A percentile compares a stretch with the other conserved stretches of the same genome.
Conservation (phyloP, 1,140 invertebrate species). For the Reticulitermes speratus region DNA sequence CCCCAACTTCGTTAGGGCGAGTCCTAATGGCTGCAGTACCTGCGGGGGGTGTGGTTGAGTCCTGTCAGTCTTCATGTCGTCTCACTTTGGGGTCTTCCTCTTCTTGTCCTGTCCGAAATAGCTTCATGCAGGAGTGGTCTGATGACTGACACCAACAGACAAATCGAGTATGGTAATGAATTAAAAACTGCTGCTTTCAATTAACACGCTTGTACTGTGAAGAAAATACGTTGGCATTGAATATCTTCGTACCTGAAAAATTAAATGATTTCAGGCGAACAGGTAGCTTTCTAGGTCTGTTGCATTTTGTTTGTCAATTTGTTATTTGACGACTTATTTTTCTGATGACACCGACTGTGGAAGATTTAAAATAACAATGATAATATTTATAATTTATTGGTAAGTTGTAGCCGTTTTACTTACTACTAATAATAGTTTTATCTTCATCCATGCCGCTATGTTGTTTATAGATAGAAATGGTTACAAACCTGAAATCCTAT, state of each 20-base stretch:
- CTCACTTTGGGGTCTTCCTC: background rate
- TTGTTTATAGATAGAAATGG: no score
- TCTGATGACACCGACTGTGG: background rate
- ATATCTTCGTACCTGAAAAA: background rate
- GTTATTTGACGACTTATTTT: background rate
- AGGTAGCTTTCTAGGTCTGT: background rate
- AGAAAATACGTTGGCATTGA: background rate
- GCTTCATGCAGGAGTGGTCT: background rate
- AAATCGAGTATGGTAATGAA: background rate
- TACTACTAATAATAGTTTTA: no score
- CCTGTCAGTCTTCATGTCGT: background rate
- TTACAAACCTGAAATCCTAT: no score
- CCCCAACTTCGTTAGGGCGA: background rate
- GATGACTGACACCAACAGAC: background rate
- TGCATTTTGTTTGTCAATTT: background rate
- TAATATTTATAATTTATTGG: no score
- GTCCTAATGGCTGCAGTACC: slow-evolving; percentile 8
- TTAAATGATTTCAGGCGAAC: no score
- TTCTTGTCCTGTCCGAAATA: background rate
- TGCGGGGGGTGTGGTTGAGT: slow-evolving; percentile 1
- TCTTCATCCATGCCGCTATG: no score
- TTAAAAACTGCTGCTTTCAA: background rate
- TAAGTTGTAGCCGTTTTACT: no score
- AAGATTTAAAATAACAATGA: no score
- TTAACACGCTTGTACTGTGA: background rate